Conservation (phyloP, 2,797 vertebrate genomes). For the Varecia variegata region DNA sequence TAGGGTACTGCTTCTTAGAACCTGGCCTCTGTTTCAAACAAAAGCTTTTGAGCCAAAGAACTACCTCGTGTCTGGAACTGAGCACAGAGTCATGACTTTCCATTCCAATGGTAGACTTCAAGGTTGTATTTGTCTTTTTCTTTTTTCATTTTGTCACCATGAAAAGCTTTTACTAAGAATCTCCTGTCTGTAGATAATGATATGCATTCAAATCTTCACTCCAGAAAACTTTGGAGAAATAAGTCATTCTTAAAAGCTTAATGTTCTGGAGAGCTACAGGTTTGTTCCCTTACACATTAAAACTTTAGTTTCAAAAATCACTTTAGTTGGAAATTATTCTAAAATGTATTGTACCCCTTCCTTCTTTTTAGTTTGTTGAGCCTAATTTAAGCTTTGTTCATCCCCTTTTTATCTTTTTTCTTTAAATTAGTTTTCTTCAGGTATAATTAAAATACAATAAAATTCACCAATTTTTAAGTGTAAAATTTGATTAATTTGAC, state of each 20-base stretch:
- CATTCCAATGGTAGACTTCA: background rate
- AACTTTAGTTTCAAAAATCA: background rate
- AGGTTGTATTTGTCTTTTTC: background rate
- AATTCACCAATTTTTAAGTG: background rate
- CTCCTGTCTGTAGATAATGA: slow-evolving; percentile 20
- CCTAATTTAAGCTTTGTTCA: background rate
- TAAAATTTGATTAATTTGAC: background rate
- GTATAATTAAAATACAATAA: background rate
- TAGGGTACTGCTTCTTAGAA: background rate
- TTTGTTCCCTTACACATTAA: background rate
- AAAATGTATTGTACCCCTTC: background rate
- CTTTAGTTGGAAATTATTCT: slow-evolving; percentile 31
- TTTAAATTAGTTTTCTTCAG: background rate
- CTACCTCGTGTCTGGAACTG: too few species aligned
- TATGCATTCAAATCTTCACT: background rate
- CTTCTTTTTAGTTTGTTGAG: background rate
- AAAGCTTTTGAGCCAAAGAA: background rate
- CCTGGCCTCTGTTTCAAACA: background rate
- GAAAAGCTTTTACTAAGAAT: slow-evolving; percentile 27
- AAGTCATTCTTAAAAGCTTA: slow-evolving; percentile 19
- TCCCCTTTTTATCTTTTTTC: background rate
- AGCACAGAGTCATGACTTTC: background rate
- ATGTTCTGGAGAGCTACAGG: background rate
- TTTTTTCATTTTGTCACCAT: slow-evolving; percentile 11
- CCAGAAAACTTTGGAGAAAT: background rate